Conservation (phyloP, 2,888 invertebrate genomes). For the Lasioglossum vierecki region DNA sequence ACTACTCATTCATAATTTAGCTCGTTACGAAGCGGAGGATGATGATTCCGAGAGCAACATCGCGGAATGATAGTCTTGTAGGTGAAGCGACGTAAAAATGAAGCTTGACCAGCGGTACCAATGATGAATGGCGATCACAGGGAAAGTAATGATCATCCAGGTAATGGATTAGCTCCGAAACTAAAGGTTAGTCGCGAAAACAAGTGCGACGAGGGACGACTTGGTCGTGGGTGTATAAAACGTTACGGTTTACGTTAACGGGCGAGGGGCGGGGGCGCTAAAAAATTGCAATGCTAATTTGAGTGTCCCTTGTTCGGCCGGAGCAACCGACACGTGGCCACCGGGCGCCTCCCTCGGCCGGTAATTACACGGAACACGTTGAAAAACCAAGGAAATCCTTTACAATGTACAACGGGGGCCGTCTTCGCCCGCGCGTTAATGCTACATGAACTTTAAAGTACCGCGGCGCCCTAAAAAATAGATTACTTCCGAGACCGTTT, state of each 20-base stretch:
- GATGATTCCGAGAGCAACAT: neutral
- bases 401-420: conserved; percentile 16
- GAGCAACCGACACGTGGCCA: conserved; percentile 25
- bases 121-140: neutral
- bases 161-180: conserved; percentile 17
- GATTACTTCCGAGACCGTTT: conserved; percentile 30
- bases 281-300: conserved; percentile 49
- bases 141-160: neutral
- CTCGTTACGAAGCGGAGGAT: neutral
- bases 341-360: conserved; percentile 7
- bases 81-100: neutral
- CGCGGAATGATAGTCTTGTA: neutral
- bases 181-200: neutral
- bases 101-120: neutral
- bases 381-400: conserved; percentile 26
- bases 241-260: conserved; percentile 25
- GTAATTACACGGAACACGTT: conserved; percentile 54
- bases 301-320: conserved; percentile 25
- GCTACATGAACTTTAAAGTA: conserved; percentile 21
- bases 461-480: conserved; percentile 13
- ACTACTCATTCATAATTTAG: neutral
- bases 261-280: neutral
- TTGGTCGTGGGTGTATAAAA: conserved; percentile 11
- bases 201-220: neutral
- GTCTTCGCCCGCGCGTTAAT: conserved; percentile 35